Conservation (phyloP, 1,140 invertebrate species). For the Dufourea novaeangliae region DNA sequence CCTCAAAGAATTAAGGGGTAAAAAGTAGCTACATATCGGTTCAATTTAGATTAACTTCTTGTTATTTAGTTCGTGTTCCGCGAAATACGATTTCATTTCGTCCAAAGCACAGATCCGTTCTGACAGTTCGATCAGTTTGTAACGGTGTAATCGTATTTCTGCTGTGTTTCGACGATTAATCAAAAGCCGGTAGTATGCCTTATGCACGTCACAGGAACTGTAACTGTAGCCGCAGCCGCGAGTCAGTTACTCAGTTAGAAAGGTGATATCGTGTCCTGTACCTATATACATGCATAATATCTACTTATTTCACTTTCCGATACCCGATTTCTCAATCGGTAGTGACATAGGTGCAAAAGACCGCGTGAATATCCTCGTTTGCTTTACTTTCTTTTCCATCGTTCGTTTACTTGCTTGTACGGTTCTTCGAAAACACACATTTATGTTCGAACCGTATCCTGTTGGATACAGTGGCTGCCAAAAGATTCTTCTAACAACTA, state of each 20-base stretch:
- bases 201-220: neutral
- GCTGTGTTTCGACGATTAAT: neutral
- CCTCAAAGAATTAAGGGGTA: no score
- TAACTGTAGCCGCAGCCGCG: constrained; percentile 37
- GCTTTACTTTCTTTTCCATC: neutral
- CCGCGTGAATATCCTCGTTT: constrained; percentile 24
- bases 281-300: neutral
- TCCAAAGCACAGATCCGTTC: neutral
- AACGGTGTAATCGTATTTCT: neutral
- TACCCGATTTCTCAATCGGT: constrained; percentile 69
- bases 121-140: neutral
- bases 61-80: neutral
- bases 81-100: neutral
- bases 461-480: no score
- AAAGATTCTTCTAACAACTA: no score
- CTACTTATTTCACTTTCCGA: constrained; percentile 63
- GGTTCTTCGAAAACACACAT: no score
- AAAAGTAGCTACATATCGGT: no score
- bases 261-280: constrained; percentile 59
- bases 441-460: no score
- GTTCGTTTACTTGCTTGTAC: no score
- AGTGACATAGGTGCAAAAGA: constrained; percentile 64
- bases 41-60: no score
- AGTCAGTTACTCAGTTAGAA: constrained; percentile 66
- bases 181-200: neutral